A percentile compares a stretch with the other conserved stretches of the same genome.
Conservation (phyloP, 2,888 invertebrate species). For the Ormyrus pomaceus region DNA sequence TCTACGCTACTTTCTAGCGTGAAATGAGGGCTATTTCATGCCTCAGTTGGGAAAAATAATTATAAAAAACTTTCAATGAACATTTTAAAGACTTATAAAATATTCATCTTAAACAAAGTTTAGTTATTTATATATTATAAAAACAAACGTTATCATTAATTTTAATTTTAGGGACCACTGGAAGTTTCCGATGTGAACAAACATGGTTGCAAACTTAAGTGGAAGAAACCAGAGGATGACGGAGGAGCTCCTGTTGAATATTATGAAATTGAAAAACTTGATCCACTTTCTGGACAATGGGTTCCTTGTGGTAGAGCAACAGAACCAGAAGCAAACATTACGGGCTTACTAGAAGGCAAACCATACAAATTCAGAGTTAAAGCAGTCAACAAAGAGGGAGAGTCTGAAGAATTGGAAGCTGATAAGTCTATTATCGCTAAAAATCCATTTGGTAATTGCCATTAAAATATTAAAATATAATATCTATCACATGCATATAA, state of each 20-base stretch:
- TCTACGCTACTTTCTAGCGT: no score
- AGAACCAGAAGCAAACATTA: slow-evolving; percentile 89
- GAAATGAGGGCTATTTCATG: no score
- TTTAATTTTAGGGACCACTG: slow-evolving; percentile 82
- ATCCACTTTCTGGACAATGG: slow-evolving; percentile 95
- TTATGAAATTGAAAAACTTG: slow-evolving; percentile 96
- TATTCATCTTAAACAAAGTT: no score
- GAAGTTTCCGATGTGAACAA: slow-evolving; percentile 93
- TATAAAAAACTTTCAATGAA: no score
- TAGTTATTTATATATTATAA: no score
- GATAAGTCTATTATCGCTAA: slow-evolving; percentile 97
- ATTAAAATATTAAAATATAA: slow-evolving; percentile 1
- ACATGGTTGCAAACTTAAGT: slow-evolving; percentile 92
- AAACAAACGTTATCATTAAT: not conserved
- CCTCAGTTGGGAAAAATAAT: no score
- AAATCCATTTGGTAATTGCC: slow-evolving; percentile 92
- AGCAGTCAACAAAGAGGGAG: slow-evolving; percentile 98
- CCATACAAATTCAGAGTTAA: slow-evolving; percentile 98
- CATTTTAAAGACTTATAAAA: no score
- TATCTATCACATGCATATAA: slow-evolving; percentile 15
- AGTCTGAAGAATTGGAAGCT: slow-evolving; percentile 96
- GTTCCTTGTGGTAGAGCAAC: slow-evolving; percentile 91
- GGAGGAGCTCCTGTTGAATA: slow-evolving; percentile 96
- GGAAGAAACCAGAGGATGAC: slow-evolving; percentile 97
- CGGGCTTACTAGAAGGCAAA: slow-evolving; percentile 94